Evolutionary conservation across 2,797 vertebrate species (phyloP).

Genomic region (Pseudochirops cupreus): DNA sequence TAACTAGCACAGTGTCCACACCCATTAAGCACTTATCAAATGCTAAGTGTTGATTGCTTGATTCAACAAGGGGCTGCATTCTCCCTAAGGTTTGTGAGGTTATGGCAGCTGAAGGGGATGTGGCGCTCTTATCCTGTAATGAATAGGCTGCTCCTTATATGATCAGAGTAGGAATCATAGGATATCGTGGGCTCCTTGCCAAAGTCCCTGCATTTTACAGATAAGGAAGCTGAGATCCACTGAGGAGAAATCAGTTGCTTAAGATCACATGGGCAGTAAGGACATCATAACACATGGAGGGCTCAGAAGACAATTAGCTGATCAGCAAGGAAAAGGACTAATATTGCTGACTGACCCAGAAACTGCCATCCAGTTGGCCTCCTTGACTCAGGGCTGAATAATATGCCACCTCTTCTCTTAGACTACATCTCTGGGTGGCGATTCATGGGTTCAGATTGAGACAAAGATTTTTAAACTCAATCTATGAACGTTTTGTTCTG

Average conservation of each 20-base stretch:
- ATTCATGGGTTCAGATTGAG: neutral
- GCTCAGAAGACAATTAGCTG: neutral
- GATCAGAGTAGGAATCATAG: neutral
- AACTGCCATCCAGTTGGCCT: neutral
- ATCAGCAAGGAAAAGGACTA: neutral
- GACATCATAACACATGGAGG: neutral
- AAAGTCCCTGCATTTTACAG: neutral
- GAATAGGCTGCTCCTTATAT: neutral
- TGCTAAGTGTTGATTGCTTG: neutral
- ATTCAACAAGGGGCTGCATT: neutral
- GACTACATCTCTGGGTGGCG: neutral
- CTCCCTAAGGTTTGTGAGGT: neutral
- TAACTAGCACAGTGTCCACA: neutral
- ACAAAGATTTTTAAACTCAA: neutral
- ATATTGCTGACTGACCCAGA: no score
- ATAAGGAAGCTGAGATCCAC: neutral
- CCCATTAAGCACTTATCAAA: neutral
- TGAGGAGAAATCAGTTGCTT: neutral
- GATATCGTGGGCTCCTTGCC: neutral
- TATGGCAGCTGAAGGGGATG: neutral
- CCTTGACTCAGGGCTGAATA: neutral
- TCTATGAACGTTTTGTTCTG: neutral
- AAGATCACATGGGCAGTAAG: neutral
- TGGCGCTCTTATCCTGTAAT: neutral
- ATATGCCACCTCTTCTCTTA: neutral